Conservation (phyloP, 1,140 invertebrate genomes). For the Catajapyx aquilonaris region DNA sequence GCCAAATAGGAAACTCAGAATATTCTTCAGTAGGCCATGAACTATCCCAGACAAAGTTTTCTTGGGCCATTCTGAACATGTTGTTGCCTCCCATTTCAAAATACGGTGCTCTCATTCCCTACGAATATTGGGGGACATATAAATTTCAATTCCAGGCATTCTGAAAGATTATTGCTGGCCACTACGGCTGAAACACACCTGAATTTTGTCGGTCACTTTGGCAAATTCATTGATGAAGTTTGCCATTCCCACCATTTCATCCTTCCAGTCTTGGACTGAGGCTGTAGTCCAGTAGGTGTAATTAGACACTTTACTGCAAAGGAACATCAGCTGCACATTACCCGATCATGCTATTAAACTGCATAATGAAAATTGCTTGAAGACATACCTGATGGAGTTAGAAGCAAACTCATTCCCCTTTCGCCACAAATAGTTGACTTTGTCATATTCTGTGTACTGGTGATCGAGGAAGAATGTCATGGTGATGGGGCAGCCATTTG, state of each 20-base stretch:
- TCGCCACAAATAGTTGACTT: constrained; percentile 19
- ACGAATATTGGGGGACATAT: not conserved
- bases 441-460: constrained; percentile 23
- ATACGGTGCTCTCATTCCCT: not conserved
- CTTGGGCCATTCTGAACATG: not conserved
- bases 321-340: no score
- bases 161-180: no score
- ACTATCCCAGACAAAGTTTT: not conserved
- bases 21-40: not conserved
- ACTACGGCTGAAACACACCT: no score
- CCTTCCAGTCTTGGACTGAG: not conserved
- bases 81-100: not conserved
- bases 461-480: constrained; percentile 27
- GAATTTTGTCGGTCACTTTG: no score
- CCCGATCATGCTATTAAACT: no score
- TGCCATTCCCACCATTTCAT: not conserved
- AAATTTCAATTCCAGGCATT: no score
- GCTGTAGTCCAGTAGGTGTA: not conserved
- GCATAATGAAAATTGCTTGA: no score
- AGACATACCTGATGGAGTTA: constrained; percentile 25
- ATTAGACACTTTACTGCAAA: not conserved
- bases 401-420: constrained; percentile 24
- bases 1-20: not conserved
- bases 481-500: constrained; percentile 8
- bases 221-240: no score